Conservation (phyloP, 2,113 vertebrate species). For the Corythornis cristatus region DNA sequence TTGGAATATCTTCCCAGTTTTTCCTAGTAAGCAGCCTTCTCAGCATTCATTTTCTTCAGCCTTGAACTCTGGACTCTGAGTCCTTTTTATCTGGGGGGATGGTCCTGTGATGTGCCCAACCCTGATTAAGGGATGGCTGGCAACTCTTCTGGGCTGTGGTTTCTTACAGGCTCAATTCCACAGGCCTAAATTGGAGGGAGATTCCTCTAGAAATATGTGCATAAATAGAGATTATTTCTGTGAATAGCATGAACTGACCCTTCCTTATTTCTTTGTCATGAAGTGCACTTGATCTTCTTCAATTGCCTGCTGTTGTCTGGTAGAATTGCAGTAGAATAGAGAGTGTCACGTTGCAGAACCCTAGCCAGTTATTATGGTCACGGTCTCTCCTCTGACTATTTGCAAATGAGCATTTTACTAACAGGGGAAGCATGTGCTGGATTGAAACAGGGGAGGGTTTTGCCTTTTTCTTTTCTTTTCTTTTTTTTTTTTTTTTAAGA, state of each 20-base stretch:
- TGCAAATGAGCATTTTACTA: conserved; percentile 44
- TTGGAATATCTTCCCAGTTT: neutral
- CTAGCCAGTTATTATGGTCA: neutral
- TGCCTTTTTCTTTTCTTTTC: neutral
- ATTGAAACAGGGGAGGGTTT: neutral
- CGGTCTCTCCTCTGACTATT: neutral
- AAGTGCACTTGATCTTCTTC: neutral
- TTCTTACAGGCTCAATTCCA: neutral
- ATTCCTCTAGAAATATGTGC: neutral
- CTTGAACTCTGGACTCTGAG: neutral
- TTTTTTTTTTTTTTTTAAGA: neutral
- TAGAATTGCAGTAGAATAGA: neutral
- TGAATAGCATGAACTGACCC: rapidly evolving
- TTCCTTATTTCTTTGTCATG: neutral
- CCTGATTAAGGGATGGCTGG: neutral
- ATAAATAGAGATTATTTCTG: neutral
- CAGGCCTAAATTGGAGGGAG: neutral
- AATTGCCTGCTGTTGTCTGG: neutral
- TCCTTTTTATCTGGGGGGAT: neutral
- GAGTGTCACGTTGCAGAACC: neutral
- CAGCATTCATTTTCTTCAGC: neutral
- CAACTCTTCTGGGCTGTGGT: neutral
- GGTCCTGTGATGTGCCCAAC: neutral
- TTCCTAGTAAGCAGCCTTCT: neutral
- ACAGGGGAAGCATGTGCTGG: neutral